Base-by-base conservation (phyloP, 2,797 vertebrate species). In the Tauraco hartlaubi region DNA sequence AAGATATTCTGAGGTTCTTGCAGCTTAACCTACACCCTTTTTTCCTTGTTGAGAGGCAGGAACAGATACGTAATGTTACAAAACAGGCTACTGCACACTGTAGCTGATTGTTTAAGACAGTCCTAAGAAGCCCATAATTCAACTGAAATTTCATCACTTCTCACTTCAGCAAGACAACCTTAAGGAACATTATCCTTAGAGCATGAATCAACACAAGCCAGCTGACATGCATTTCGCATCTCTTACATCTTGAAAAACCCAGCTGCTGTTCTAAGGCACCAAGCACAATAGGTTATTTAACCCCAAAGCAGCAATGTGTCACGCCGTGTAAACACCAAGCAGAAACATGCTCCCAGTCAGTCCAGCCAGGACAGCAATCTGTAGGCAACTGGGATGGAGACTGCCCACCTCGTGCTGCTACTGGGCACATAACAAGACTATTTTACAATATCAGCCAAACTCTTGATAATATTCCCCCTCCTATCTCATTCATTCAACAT, bases 71-170 rank as follows among this genome's bases (percentile, higher is more conserved):
- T 54, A 33, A 68, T 55, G 8, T 81, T 88, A 90, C 88, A 86
- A 91, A 96, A 85, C 82, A 48, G 84, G 28, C 73, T 92, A 90
- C 1, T 83, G 87, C 94, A 94, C 46, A 44, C 56, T 75, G 78
- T 35, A 88, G 84, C 85, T 63, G 69, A 89, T 80, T 71, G 79
- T 95, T 94, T 94, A 92, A 93, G 95, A 95, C 73, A 90, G 83
- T 33, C 64, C 77, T 90, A 88, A 95, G 87, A 14, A 93, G 67
- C 75, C 76, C 62, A 44, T 86, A 95, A 95, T 92, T 96, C 92
- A 94, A 86, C 41, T n/a, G 85, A 92, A 97, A 97, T 95, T 94
- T 94, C 96, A 92, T 90, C 62, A 79, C 85, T 59, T 94, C 91
- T 95, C 74, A 94, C 94, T 96, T 95, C 35, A 54, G 52, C 22